A percentile compares a stretch with the other conserved stretches of the same genome.
phyloP scores from a whole-genome alignment of 1,140 invertebrate genomes.

The Drosophila nigrodunni region DNA sequence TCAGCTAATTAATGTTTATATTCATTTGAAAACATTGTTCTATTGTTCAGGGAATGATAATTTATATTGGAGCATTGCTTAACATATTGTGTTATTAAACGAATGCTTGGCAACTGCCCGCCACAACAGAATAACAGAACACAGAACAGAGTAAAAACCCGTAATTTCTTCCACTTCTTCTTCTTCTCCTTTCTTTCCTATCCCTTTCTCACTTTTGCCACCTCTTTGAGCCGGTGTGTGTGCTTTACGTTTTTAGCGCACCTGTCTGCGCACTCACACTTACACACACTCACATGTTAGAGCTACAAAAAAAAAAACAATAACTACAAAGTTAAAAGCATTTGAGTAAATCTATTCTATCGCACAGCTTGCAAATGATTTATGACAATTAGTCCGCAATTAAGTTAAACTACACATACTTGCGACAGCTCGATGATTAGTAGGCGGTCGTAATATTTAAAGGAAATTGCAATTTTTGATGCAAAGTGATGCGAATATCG shows the following conservation, averaged over 20 bases:
- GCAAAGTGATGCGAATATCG: slow-evolving; percentile 5
- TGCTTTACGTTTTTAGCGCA: slow-evolving; percentile 52
- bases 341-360: slow-evolving; percentile 11
- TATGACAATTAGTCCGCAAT: slow-evolving; percentile 22
- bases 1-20: slow-evolving; percentile 8
- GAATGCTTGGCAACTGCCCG: slow-evolving; percentile 22
- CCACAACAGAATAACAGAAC: slow-evolving; percentile 12
- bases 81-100: slow-evolving; percentile 38
- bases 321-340: slow-evolving; percentile 14
- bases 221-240: slow-evolving; percentile 42
- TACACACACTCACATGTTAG: slow-evolving; percentile 13
- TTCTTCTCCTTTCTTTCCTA: neutral
- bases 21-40: slow-evolving; percentile 23
- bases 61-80: slow-evolving; percentile 33
- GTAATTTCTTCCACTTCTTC: neutral
- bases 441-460: slow-evolving; percentile 23
- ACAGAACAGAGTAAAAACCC: neutral
- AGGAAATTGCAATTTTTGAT: neutral
- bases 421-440: slow-evolving; percentile 44
- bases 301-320: slow-evolving; percentile 5
- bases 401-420: slow-evolving; percentile 36
- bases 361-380: slow-evolving; percentile 3
- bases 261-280: slow-evolving; percentile 54
- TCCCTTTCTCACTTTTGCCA: slow-evolving; percentile 1
- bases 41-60: slow-evolving; percentile 46